Evolutionary conservation across 2,888 invertebrate genomes (phyloP).

Genomic region (Eristalis arbustorum): DNA sequence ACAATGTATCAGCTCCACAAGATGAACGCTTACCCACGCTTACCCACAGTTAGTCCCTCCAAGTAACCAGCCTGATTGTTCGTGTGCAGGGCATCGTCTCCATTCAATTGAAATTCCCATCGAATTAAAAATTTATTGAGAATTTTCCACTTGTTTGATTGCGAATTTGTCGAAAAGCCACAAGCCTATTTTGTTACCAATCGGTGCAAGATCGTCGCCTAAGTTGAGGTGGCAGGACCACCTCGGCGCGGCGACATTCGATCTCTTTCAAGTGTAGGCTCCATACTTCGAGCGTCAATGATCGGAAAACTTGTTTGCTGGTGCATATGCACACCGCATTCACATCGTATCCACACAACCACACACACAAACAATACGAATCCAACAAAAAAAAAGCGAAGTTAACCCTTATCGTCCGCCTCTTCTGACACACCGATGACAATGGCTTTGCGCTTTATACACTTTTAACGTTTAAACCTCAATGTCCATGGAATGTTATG

Average conservation of each 20-base stretch:
- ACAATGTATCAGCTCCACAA: no score
- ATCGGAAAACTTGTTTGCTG: slow-evolving; percentile 66
- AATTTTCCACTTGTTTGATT: slow-evolving; percentile 71
- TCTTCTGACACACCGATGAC: slow-evolving; percentile 52
- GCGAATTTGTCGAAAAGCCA: slow-evolving; percentile 71
- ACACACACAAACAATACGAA: neutral
- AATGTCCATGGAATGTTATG: slow-evolving; percentile 69
- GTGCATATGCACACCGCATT: slow-evolving; percentile 62
- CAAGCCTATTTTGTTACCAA: slow-evolving; percentile 72
- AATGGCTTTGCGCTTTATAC: slow-evolving; percentile 62
- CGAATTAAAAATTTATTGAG: slow-evolving; percentile 66
- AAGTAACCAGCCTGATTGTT: neutral
- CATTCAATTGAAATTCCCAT: slow-evolving; percentile 53
- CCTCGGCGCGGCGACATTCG: slow-evolving; percentile 72
- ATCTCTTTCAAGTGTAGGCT: slow-evolving; percentile 27
- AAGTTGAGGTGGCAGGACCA: slow-evolving; percentile 75
- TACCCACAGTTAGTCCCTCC: neutral
- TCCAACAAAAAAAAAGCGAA: neutral
- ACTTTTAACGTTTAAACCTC: slow-evolving; percentile 68
- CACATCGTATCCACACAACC: slow-evolving; percentile 1
- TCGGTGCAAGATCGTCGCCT: slow-evolving; percentile 74
- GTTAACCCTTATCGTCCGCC: neutral
- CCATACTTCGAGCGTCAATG: slow-evolving; percentile 45
- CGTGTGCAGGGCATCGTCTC: neutral
- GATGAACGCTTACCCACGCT: no score